Evolutionary conservation across 2,113 vertebrate genomes (phyloP).

Genomic region (Naja naja): DNA sequence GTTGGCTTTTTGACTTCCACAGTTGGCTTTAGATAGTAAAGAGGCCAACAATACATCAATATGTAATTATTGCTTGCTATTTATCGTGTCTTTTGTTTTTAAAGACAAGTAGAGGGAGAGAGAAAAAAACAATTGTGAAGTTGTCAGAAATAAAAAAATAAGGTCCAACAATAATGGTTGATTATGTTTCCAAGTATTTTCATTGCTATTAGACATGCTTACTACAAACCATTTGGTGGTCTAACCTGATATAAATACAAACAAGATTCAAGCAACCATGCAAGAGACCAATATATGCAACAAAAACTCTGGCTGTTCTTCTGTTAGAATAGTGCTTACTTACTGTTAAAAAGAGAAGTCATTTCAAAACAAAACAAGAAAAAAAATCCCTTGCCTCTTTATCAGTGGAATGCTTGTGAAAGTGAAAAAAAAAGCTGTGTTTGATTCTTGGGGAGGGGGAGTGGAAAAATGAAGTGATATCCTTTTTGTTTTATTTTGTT

Average conservation of each 20-base stretch:
- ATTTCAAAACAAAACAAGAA: neutral
- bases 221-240: conserved; percentile 48
- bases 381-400: neutral
- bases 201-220: conserved; percentile 33
- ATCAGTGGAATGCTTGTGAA: neutral
- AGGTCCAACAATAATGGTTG: conserved; percentile 15
- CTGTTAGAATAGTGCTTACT: neutral
- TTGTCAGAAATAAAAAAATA: conserved; percentile 40
- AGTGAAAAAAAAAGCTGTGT: neutral
- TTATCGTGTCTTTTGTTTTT: conserved; percentile 4
- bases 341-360: neutral
- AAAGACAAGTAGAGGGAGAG: neutral
- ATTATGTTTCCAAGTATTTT: conserved; percentile 47
- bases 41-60: conserved; percentile 25
- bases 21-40: conserved; percentile 18
- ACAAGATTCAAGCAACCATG: neutral
- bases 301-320: neutral
- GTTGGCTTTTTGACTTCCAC: neutral
- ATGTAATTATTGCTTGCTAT: conserved; percentile 20
- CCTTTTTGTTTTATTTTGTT: neutral
- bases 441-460: neutral
- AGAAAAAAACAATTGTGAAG: conserved; percentile 35
- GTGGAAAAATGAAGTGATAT: neutral
- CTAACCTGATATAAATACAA: conserved; percentile 23
- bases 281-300: neutral